Conservation (phyloP, 23 tunicate species). For the Aplidium turbinatum region DNA sequence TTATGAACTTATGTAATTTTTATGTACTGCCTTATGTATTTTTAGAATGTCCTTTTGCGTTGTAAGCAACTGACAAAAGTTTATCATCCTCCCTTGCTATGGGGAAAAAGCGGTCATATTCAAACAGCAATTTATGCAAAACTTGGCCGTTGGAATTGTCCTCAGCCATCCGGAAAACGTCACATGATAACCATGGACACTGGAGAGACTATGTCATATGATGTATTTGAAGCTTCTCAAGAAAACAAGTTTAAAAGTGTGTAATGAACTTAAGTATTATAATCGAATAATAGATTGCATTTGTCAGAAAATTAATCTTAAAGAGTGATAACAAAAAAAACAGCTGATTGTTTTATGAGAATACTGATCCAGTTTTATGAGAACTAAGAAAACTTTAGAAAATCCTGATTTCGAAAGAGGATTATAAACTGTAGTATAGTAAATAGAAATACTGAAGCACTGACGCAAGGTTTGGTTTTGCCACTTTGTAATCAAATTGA, state of each 20-base stretch:
- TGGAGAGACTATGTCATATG: slow-evolving; percentile 75
- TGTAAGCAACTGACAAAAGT: slow-evolving; percentile 58
- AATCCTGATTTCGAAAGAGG: no score
- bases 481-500: no score
- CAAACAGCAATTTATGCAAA: slow-evolving; percentile 84
- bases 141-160: slow-evolving; percentile 66
- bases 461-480: no score
- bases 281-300: no score
- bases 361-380: no score
- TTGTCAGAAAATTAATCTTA: no score
- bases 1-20: background rate
- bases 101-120: slow-evolving; percentile 90
- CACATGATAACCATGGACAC: slow-evolving; percentile 30
- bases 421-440: no score
- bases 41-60: slow-evolving; percentile 54
- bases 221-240: slow-evolving; percentile 55
- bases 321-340: no score
- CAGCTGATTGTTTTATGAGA: no score
- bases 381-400: no score
- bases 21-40: background rate
- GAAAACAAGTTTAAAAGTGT: slow-evolving; percentile 9
- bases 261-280: no score
- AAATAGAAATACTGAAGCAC: no score
- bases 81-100: slow-evolving; percentile 61
- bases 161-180: slow-evolving; percentile 59